phyloP scores from a whole-genome alignment of 2,888 invertebrate species.

The Lasioglossum calceatum region DNA sequence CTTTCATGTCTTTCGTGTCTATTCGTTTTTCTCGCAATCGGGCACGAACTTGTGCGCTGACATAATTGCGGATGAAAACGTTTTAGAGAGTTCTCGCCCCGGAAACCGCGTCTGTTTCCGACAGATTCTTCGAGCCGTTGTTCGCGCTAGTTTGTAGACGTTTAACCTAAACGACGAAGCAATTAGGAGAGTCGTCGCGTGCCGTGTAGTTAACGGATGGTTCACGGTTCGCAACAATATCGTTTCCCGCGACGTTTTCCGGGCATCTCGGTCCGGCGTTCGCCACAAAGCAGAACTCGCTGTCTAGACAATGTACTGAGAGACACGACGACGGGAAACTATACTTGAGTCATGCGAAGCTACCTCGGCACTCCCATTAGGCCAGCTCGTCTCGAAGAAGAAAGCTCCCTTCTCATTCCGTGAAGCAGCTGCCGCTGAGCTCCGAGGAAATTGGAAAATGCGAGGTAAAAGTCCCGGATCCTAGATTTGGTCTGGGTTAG shows the following conservation, averaged over 20 bases:
- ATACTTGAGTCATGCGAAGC: not conserved
- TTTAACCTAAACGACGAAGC: conserved; percentile 23
- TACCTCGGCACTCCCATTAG: conserved; percentile 7
- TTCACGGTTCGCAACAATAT: conserved; percentile 25
- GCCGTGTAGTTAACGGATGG: conserved; percentile 6
- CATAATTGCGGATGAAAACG: not conserved
- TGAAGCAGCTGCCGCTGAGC: not conserved
- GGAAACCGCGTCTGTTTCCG: not conserved
- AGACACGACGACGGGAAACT: conserved; percentile 8
- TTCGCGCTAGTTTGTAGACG: not conserved
- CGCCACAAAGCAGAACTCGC: conserved; percentile 12
- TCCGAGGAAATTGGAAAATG: not conserved
- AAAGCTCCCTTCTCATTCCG: not conserved
- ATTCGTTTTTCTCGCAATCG: not conserved
- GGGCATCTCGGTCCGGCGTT: not conserved
- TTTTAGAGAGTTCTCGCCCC: not conserved
- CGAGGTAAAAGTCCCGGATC: not conserved
- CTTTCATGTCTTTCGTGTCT: not conserved
- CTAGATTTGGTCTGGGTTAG: not conserved
- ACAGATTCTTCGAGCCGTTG: not conserved
- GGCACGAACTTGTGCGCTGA: not conserved
- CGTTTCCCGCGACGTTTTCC: conserved; percentile 32
- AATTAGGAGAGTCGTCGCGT: conserved; percentile 33
- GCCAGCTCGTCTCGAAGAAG: not conserved
- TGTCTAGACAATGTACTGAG: conserved; percentile 8